Conservation (phyloP, 2,113 vertebrate species). For the Thunnus maccoyii region DNA sequence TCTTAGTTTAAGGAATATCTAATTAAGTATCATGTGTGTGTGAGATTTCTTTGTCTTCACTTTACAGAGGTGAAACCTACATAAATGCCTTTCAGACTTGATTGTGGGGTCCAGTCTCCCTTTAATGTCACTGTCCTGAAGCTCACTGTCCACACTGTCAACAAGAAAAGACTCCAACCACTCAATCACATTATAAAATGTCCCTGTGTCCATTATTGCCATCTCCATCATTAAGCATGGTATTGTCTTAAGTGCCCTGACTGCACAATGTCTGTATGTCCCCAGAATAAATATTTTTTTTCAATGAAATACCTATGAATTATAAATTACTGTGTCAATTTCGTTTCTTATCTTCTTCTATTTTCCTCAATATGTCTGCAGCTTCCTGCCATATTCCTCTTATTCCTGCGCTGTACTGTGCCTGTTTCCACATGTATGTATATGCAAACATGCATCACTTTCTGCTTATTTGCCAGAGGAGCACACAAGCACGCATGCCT, state of each 20-base stretch:
- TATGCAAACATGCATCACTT: constrained; percentile 26
- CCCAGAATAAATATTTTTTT: too few relatives aligned
- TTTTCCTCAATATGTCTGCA: neutral
- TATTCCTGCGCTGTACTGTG: neutral
- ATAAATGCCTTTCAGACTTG: neutral
- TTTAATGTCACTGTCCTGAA: neutral
- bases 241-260: too few relatives aligned
- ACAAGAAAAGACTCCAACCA: neutral
- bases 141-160: neutral
- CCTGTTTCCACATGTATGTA: neutral
- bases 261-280: too few relatives aligned
- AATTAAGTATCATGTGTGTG: too few relatives aligned
- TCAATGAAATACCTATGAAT: too few relatives aligned
- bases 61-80: neutral
- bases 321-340: neutral
- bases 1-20: neutral
- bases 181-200: too few relatives aligned
- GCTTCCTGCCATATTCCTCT: neutral
- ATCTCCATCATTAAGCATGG: too few relatives aligned
- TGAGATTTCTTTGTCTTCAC: neutral
- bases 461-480: constrained; percentile 32
- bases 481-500: neutral
- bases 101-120: neutral
- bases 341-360: neutral
- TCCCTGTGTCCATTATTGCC: too few relatives aligned